phyloP scores from a whole-genome alignment of 2,888 invertebrate genomes.

The Brenthis hecate region DNA sequence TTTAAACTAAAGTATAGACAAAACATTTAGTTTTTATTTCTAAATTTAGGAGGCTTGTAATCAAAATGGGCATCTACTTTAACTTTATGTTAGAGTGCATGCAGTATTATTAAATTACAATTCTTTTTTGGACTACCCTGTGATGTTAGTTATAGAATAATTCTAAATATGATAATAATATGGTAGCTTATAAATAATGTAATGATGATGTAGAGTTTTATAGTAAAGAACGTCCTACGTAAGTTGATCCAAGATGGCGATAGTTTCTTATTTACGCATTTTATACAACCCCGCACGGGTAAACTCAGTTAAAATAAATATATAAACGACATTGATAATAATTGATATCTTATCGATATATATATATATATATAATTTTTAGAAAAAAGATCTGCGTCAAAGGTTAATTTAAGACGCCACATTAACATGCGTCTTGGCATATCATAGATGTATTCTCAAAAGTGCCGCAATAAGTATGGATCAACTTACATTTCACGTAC shows the following conservation, averaged over 20 bases:
- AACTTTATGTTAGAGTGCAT: constrained; percentile 18
- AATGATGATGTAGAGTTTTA: constrained; percentile 16
- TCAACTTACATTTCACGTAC: background rate
- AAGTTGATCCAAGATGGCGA: background rate
- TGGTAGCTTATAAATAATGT: constrained; percentile 17
- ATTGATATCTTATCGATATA: background rate
- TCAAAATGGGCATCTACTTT: background rate
- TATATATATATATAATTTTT: too few species aligned
- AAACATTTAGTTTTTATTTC: too few species aligned
- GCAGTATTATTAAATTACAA: constrained; percentile 36
- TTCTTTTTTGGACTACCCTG: constrained; percentile 34
- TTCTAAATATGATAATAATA: constrained; percentile 24
- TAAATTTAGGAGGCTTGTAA: constrained; percentile 1
- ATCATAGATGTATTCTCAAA: too few species aligned
- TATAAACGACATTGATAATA: background rate
- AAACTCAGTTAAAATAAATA: background rate
- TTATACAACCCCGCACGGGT: background rate
- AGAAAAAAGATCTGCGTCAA: too few species aligned
- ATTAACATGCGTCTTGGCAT: too few species aligned
- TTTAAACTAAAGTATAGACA: too few species aligned
- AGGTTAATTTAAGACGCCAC: too few species aligned
- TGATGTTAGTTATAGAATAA: constrained; percentile 37
- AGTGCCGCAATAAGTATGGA: background rate
- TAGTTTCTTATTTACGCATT: background rate
- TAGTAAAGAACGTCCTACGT: background rate